These are phyloP conservation scores for Psilopogon haemacephalus DNA, from an alignment of 2,113 vertebrate genomes.

Conservation along the genomic window DNA sequence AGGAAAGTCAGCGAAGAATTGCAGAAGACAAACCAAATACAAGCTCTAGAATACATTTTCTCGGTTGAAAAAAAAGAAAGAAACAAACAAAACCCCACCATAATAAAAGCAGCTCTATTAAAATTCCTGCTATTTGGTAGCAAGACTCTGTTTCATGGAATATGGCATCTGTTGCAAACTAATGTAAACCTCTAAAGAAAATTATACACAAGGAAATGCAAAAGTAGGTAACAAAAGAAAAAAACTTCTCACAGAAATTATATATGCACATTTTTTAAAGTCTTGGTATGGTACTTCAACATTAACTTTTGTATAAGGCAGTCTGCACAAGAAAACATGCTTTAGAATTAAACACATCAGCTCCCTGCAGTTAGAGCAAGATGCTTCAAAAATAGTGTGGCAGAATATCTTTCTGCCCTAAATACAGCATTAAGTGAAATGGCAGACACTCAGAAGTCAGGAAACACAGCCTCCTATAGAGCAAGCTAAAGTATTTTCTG, in stretches of 20 bases:
- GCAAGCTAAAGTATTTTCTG: background rate
- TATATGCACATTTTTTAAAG: too few relatives aligned
- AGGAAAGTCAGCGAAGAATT: background rate
- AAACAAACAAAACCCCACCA: too few relatives aligned
- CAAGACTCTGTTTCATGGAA: background rate
- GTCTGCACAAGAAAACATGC: rapidly evolving
- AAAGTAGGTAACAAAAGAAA: background rate
- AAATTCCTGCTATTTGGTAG: background rate
- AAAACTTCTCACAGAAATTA: background rate
- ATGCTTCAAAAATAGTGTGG: rapidly evolving
- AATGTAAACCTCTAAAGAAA: background rate
- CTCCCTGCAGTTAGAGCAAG: background rate
- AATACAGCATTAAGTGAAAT: background rate
- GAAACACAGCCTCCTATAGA: background rate
- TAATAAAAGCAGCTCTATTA: background rate
- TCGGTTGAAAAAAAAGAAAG: too few relatives aligned
- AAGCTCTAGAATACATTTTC: background rate
- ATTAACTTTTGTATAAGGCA: background rate
- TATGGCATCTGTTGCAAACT: background rate
- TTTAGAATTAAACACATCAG: background rate
- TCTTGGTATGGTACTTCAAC: background rate
- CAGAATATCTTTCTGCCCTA: background rate
- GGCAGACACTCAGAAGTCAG: background rate
- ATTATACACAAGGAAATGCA: rapidly evolving
- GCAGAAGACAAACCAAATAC: background rate